Percentiles rank a stretch among this genome's conserved stretches.
These are phyloP conservation scores for Pseudopodoces humilis DNA, from an alignment of 2,113 vertebrate species.

Conservation along the genomic window DNA sequence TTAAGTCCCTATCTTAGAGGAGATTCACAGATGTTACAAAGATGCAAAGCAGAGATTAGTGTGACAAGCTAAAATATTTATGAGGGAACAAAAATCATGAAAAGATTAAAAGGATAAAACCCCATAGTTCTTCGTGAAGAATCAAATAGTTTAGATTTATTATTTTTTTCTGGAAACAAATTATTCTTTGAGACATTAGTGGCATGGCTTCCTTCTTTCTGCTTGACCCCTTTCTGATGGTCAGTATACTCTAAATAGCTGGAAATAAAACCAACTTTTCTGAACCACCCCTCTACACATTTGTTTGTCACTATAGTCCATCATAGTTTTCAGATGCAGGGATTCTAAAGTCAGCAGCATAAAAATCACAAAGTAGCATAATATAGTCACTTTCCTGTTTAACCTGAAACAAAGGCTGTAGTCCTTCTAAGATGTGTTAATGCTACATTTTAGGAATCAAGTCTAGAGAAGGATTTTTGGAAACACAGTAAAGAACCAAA, in stretches of 20 bases:
- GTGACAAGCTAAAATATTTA: neutral
- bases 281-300: neutral
- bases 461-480: neutral
- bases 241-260: neutral
- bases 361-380: neutral
- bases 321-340: neutral
- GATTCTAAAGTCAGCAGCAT: neutral
- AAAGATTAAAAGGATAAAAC: neutral
- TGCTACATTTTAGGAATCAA: neutral
- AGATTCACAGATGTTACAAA: neutral
- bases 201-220: neutral
- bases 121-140: rapidly evolving
- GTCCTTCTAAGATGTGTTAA: neutral
- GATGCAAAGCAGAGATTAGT: neutral
- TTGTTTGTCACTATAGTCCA: neutral
- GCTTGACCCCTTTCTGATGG: neutral
- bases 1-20: neutral
- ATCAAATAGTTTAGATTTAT: neutral
- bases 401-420: neutral
- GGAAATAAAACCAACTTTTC: neutral
- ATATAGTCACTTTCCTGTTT: neutral
- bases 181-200: neutral
- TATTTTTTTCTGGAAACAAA: neutral
- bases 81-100: neutral
- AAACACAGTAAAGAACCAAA: neutral